Base-by-base conservation (phyloP, 2,797 vertebrate genomes). In the Lophius americanus region DNA sequence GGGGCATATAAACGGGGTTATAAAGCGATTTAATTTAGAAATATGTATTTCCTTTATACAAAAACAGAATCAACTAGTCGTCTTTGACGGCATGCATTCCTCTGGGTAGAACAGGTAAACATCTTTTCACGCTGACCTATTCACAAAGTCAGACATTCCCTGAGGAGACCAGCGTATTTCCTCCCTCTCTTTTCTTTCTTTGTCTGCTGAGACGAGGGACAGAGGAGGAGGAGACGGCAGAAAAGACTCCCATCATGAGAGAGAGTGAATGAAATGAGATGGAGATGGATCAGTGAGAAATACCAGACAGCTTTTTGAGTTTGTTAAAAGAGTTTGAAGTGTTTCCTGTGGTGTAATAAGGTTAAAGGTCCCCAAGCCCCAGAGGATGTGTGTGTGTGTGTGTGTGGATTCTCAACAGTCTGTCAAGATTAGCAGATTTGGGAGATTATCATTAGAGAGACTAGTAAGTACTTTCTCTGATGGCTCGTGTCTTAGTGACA, bases 191-290 rank as follows among this genome's bases (percentile, higher is more conserved):
- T 67, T 56, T 68, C 53, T 51, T 32, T 47, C 47, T 12, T 13
- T 2, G 39, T 82, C 85, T 82, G 83, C 46, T 48, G 76, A 79
- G 78, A 84, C 2, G 4, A 61, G 64, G 66, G 41, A 54, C 60
- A 36, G 52, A 37, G 14, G 42, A 42, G 32, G 47, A 51, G 56
- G 57, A 14, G 23, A 44, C 5, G n/a, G 23, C 44, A 49, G 68
- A 57, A 36, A 10, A 44, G 35, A 65, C 59, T 49, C 48, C 32
- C 54, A 43, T 68, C 75, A 51, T 56, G 38, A 53, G 46, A 70
- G 5, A 37, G 55, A 60, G 46, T 37, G 49, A 92, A 92, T 76
- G 72, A 91, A 70, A 92, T 0, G 67, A 94, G 62, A 92, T 92
- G 64, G 88, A 93, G 91, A 51, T 70, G 23, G 53, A 47, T 46